These are phyloP conservation scores for Hippocampus zosterae DNA, from an alignment of 2,113 vertebrate genomes.

Conservation along the genomic window DNA sequence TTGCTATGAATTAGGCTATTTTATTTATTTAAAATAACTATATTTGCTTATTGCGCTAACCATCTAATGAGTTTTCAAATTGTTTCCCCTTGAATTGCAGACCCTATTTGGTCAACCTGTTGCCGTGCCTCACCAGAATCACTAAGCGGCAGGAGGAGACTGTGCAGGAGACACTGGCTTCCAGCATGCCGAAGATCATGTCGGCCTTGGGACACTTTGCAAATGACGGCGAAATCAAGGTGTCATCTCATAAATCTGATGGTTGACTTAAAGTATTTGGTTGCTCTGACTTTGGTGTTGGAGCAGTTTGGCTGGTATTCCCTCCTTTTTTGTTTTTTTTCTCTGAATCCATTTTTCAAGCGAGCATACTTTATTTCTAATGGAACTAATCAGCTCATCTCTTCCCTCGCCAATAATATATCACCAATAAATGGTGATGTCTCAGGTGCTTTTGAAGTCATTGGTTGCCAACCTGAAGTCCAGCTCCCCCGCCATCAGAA, in stretches of 20 bases:
- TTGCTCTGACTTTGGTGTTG: neutral
- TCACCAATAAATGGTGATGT: neutral
- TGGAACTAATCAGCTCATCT: neutral
- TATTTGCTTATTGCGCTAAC: neutral
- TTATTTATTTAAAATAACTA: neutral
- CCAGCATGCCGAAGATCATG: constrained; percentile 92
- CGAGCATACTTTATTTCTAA: neutral
- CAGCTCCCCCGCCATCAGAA: constrained; percentile 86
- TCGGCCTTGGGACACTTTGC: constrained; percentile 89
- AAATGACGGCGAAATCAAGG: constrained; percentile 96
- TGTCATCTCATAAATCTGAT: constrained; percentile 45
- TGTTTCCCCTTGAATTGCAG: constrained; percentile 53
- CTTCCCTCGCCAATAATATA: neutral
- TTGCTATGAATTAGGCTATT: neutral
- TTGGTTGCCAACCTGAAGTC: constrained; percentile 92
- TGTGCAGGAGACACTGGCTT: constrained; percentile 89
- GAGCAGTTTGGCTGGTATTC: neutral
- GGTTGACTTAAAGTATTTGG: neutral
- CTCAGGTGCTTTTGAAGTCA: constrained; percentile 86
- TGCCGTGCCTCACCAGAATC: constrained; percentile 89
- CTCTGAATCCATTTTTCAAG: neutral
- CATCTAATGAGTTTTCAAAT: neutral
- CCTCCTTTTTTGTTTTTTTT: neutral
- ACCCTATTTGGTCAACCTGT: constrained; percentile 91
- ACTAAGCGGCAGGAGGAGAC: constrained; percentile 89